Evolutionary conservation across 2,113 vertebrate species (phyloP).

Genomic region (Melanostigma gelatinosum): DNA sequence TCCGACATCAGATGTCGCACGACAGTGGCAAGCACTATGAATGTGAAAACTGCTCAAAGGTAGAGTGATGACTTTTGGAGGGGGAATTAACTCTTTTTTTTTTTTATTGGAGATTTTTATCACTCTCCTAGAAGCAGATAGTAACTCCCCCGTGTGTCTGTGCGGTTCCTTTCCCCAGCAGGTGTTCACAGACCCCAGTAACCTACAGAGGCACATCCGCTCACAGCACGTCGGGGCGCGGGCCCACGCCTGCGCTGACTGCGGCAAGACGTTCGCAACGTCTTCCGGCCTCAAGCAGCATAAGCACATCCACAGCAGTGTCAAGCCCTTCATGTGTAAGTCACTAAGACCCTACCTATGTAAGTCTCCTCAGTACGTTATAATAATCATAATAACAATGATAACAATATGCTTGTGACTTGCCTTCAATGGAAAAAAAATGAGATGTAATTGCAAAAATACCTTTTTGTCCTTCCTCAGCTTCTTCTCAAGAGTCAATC

Average conservation of each 20-base stretch:
- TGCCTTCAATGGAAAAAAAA: slow-evolving; percentile 45
- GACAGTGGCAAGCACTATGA: slow-evolving; percentile 99
- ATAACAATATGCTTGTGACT: slow-evolving; percentile 60
- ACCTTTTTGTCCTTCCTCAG: slow-evolving; percentile 47
- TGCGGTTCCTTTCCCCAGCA: slow-evolving; percentile 93
- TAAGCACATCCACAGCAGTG: slow-evolving; percentile 99
- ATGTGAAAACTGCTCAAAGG: slow-evolving; percentile 99
- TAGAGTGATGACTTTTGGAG: slow-evolving; percentile 80
- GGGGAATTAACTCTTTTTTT: neutral
- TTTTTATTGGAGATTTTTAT: neutral
- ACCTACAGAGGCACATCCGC: slow-evolving; percentile 99
- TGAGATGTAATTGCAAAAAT: slow-evolving; percentile 47
- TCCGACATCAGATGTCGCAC: slow-evolving; percentile 99
- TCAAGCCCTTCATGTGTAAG: slow-evolving; percentile 99
- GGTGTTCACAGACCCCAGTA: slow-evolving; percentile 99
- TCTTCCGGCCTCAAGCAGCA: slow-evolving; percentile 99
- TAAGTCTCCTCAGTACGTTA: slow-evolving; percentile 83
- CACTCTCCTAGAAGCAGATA: slow-evolving; percentile 35
- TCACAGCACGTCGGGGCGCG: slow-evolving; percentile 98
- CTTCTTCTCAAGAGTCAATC: slow-evolving; percentile 29
- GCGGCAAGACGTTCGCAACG: slow-evolving; percentile 99
- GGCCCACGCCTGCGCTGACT: slow-evolving; percentile 98
- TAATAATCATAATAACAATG: slow-evolving; percentile 55
- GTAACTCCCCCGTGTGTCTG: slow-evolving; percentile 64
- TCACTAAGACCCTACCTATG: slow-evolving; percentile 89